Evolutionary conservation across 2,113 vertebrate species (phyloP).

Genomic region (Macquaria ambigua): DNA sequence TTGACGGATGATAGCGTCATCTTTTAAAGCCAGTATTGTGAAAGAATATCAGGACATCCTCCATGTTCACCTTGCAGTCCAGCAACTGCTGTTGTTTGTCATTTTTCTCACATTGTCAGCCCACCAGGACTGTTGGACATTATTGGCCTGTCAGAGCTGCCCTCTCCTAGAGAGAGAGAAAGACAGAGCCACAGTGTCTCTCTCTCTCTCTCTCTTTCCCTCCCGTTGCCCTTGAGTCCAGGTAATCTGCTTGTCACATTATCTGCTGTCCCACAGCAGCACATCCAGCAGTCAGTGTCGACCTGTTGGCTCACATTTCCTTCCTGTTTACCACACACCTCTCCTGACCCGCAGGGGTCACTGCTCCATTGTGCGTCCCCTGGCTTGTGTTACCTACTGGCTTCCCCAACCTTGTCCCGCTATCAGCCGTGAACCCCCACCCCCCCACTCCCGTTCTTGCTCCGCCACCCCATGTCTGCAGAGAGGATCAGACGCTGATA

Average conservation of each 20-base stretch:
- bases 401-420: constrained; percentile 72
- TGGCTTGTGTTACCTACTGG: constrained; percentile 73
- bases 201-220: constrained; percentile 13
- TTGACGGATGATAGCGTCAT: too few relatives aligned
- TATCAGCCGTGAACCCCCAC: background rate
- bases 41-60: background rate
- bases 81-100: background rate
- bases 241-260: constrained; percentile 76
- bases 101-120: background rate
- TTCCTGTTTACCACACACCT: constrained; percentile 78
- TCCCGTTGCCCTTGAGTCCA: constrained; percentile 57
- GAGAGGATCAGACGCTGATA: constrained; percentile 31
- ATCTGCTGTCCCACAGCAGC: constrained; percentile 65
- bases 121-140: background rate
- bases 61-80: constrained; percentile 2
- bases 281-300: constrained; percentile 70
- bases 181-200: background rate
- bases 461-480: constrained; percentile 1
- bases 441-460: background rate
- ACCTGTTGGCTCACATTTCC: constrained; percentile 81
- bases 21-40: background rate
- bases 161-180: background rate
- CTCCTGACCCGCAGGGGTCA: constrained; percentile 75
- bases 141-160: background rate
- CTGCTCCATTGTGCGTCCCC: constrained; percentile 64